Evolutionary conservation across 2,888 invertebrate genomes (phyloP).

Genomic region (Keiferia lycopersicella): DNA sequence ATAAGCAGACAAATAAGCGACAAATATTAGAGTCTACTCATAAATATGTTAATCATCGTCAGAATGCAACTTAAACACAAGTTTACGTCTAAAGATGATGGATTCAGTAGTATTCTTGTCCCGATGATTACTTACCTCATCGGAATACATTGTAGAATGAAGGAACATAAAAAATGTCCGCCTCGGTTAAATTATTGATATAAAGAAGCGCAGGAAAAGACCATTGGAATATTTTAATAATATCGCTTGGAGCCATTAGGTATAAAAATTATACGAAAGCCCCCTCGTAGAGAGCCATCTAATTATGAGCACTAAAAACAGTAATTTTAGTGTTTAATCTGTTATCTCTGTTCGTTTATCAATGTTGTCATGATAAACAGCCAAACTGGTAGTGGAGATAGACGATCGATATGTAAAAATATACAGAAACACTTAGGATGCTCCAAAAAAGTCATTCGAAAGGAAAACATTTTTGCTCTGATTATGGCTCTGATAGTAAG

Average conservation of each 20-base stretch:
- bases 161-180: slow-evolving; percentile 26
- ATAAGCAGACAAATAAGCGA: slow-evolving; percentile 17
- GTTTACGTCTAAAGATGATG: slow-evolving; percentile 14
- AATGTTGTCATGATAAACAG: slow-evolving; percentile 34
- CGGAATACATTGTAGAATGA: slow-evolving; percentile 19
- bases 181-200: slow-evolving; percentile 35
- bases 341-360: slow-evolving; percentile 42
- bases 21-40: neutral
- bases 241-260: slow-evolving; percentile 36
- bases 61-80: slow-evolving; percentile 15
- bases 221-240: slow-evolving; percentile 32
- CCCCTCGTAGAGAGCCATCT: slow-evolving; percentile 39
- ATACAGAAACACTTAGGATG: slow-evolving; percentile 5
- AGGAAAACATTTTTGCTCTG: too few relatives aligned
- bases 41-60: slow-evolving; percentile 21
- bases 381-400: slow-evolving; percentile 23
- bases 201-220: slow-evolving; percentile 36
- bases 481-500: too few relatives aligned
- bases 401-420: slow-evolving; percentile 25
- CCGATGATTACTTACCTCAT: slow-evolving; percentile 12
- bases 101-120: slow-evolving; percentile 11
- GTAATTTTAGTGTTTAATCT: slow-evolving; percentile 45
- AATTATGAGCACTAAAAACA: slow-evolving; percentile 48
- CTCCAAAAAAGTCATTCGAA: neutral
- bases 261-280: slow-evolving; percentile 38